phyloP scores from a whole-genome alignment of 2,888 invertebrate species.

The Noctua janthe region DNA sequence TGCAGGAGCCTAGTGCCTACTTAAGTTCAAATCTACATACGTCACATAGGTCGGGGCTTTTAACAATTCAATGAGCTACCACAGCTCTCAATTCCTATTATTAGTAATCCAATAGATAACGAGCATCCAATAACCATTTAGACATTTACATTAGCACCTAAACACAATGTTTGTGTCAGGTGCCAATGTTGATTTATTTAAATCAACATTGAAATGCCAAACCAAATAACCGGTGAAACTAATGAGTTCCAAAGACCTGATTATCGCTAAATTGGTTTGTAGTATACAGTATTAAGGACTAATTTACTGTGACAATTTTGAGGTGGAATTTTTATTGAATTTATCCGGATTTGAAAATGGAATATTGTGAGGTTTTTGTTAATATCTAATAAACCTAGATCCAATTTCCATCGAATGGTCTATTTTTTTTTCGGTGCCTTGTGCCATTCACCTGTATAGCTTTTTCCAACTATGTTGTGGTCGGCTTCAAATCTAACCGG shows the following conservation, averaged over 20 bases:
- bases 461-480: too few species aligned
- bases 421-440: neutral
- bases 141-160: neutral
- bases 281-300: neutral
- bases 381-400: neutral
- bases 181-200: constrained; percentile 16
- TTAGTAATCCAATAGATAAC: neutral
- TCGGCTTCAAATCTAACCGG: too few species aligned
- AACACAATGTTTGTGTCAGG: constrained; percentile 26
- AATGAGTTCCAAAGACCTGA: neutral
- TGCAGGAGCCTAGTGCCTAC: neutral
- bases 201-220: constrained; percentile 14
- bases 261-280: constrained; percentile 1
- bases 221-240: constrained; percentile 1
- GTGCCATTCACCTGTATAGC: too few species aligned
- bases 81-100: neutral
- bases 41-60: neutral
- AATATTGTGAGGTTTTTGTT: neutral
- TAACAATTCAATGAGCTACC: too few species aligned
- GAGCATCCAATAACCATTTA: neutral
- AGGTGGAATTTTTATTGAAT: neutral
- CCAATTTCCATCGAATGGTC: too few species aligned
- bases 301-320: constrained; percentile 3
- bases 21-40: neutral
- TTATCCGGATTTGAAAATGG: neutral